These are phyloP conservation scores for Pheosia tremula DNA, from an alignment of 2,888 invertebrate genomes.

Conservation along the genomic window DNA sequence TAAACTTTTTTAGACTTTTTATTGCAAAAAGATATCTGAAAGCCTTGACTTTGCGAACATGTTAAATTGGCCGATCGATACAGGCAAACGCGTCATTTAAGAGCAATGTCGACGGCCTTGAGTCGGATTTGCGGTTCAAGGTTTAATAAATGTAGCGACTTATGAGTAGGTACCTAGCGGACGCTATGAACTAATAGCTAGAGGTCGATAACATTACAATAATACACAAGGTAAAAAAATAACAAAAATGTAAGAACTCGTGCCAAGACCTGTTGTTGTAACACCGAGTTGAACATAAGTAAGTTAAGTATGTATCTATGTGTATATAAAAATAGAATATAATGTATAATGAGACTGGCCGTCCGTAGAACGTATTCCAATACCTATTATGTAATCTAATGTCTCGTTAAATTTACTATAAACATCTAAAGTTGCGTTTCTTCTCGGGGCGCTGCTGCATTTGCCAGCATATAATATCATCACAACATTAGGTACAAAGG, in stretches of 20 bases:
- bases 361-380: too few species aligned
- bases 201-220: constrained; percentile 63
- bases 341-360: background rate
- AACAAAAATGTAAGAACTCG: background rate
- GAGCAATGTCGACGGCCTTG: constrained; percentile 78
- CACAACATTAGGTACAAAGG: too few species aligned
- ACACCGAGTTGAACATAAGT: background rate
- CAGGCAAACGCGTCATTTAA: constrained; percentile 67
- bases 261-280: background rate
- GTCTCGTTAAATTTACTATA: too few species aligned
- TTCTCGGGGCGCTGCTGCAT: too few species aligned
- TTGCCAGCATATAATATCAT: too few species aligned
- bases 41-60: constrained; percentile 74
- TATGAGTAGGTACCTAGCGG: constrained; percentile 43
- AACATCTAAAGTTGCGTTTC: too few species aligned
- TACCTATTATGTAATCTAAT: too few species aligned
- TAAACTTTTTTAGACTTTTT: too few species aligned
- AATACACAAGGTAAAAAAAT: constrained; percentile 19
- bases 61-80: constrained; percentile 71
- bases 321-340: too few species aligned
- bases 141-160: constrained; percentile 55
- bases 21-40: background rate
- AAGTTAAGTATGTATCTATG: background rate
- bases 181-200: constrained; percentile 50
- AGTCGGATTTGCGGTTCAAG: constrained; percentile 62